phyloP scores from a whole-genome alignment of 1,140 invertebrate genomes.

The Drosophila murphyi region DNA sequence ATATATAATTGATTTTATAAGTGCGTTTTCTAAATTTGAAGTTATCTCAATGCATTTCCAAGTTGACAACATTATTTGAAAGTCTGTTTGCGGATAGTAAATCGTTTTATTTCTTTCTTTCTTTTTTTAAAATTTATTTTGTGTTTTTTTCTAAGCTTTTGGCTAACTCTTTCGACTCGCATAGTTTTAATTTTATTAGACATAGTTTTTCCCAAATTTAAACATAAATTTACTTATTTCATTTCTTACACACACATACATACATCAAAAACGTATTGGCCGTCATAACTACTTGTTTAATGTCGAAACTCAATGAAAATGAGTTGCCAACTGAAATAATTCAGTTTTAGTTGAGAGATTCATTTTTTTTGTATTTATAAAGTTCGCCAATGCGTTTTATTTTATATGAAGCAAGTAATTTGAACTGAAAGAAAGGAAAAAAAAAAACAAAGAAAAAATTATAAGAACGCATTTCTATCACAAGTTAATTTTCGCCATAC shows the following conservation, averaged over 20 bases:
- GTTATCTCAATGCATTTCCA: slow-evolving; percentile 10
- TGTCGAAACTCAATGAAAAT: too few species aligned
- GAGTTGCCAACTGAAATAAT: too few species aligned
- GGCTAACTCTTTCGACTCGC: slow-evolving; percentile 43
- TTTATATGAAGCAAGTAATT: background rate
- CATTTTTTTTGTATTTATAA: background rate
- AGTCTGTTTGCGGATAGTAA: slow-evolving; percentile 19
- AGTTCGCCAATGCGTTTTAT: background rate
- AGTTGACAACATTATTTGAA: background rate
- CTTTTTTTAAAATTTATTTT: background rate
- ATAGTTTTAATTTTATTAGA: slow-evolving; percentile 18
- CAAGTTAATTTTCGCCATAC: slow-evolving; percentile 31
- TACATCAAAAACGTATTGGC: background rate
- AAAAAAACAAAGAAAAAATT: background rate
- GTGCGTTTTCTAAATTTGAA: background rate
- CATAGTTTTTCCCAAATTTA: background rate
- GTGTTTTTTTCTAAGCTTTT: slow-evolving; percentile 17
- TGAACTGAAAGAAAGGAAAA: too few species aligned
- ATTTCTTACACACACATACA: background rate
- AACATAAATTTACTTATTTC: slow-evolving; percentile 1
- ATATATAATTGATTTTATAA: background rate
- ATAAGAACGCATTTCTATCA: background rate
- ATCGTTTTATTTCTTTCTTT: slow-evolving; percentile 25
- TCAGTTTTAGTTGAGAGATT: too few species aligned
- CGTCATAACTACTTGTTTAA: background rate